Evolutionary conservation across 2,113 vertebrate species (phyloP).

Genomic region (Lota lota): DNA sequence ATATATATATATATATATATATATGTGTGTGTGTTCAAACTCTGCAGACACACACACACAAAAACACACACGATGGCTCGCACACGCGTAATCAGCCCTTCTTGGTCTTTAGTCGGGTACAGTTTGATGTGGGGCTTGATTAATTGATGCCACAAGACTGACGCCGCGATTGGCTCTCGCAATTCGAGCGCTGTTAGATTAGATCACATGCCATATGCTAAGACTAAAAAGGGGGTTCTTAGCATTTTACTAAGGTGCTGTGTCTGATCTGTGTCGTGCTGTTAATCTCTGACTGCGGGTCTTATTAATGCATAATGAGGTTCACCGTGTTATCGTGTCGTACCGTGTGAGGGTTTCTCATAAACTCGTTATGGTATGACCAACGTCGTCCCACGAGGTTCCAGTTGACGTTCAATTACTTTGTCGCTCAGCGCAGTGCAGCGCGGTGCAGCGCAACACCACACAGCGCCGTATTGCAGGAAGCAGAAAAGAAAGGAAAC

Average conservation of each 20-base stretch:
- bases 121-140: slow-evolving; percentile 8
- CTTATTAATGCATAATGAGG: slow-evolving; percentile 57
- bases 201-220: slow-evolving; percentile 20
- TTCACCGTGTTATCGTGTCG: slow-evolving; percentile 31
- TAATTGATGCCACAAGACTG: slow-evolving; percentile 18
- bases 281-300: slow-evolving; percentile 8
- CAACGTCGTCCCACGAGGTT: too few species aligned
- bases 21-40: slow-evolving; percentile 21
- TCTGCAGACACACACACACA: too few species aligned
- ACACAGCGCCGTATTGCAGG: too few species aligned
- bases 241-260: slow-evolving; percentile 39
- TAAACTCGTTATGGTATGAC: slow-evolving; percentile 23
- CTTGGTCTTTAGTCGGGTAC: not conserved
- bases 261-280: slow-evolving; percentile 30
- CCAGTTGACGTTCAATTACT: too few species aligned
- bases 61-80: too few species aligned
- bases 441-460: too few species aligned
- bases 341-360: slow-evolving; percentile 18
- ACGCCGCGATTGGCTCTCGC: slow-evolving; percentile 36
- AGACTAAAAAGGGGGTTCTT: slow-evolving; percentile 10
- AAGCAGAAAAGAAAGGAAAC: too few species aligned
- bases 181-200: slow-evolving; percentile 20
- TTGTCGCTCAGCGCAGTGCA: too few species aligned
- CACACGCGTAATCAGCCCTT: too few species aligned
- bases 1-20: slow-evolving; percentile 34